These are phyloP conservation scores for Montipora capitata DNA, from an alignment of 92 coral and sea anemone species.

Conservation along the genomic window DNA sequence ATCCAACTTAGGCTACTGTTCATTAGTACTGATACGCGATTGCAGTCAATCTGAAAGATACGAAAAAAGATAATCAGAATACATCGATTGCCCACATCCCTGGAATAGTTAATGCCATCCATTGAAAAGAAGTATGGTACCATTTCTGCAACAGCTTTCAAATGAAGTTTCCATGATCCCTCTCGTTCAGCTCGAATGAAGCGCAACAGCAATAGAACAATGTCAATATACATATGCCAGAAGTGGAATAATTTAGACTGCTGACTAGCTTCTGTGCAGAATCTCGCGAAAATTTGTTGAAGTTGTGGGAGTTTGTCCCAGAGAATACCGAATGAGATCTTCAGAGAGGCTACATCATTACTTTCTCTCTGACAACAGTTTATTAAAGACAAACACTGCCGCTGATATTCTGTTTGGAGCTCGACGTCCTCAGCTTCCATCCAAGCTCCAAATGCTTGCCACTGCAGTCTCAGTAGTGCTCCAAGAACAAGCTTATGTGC, in stretches of 20 bases:
- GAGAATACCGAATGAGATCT: conserved; percentile 5
- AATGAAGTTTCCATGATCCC: conserved; percentile 75
- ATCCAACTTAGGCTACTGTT: no score
- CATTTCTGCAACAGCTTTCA: conserved; percentile 68
- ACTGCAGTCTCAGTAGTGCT: conserved; percentile 1
- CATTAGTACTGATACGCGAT: no score
- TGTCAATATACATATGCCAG: conserved; percentile 70
- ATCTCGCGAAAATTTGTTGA: conserved; percentile 43
- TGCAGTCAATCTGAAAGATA: no score
- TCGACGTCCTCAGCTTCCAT: not conserved
- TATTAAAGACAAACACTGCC: not conserved
- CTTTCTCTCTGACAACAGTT: conserved; percentile 25
- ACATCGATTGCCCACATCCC: no score
- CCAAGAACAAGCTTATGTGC: conserved; percentile 36
- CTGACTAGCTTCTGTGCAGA: conserved; percentile 37
- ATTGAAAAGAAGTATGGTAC: conserved; percentile 60
- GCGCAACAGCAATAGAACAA: conserved; percentile 59
- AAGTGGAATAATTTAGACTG: conserved; percentile 73
- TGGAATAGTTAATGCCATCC: no score
- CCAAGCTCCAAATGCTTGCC: no score
- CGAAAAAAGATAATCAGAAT: no score
- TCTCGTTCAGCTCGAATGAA: conserved; percentile 79
- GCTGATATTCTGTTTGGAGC: not conserved
- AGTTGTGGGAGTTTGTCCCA: conserved; percentile 28
- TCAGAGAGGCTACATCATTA: conserved; percentile 26